phyloP scores from a whole-genome alignment of 2,888 invertebrate genomes.

The Brassicogethes aeneus region DNA sequence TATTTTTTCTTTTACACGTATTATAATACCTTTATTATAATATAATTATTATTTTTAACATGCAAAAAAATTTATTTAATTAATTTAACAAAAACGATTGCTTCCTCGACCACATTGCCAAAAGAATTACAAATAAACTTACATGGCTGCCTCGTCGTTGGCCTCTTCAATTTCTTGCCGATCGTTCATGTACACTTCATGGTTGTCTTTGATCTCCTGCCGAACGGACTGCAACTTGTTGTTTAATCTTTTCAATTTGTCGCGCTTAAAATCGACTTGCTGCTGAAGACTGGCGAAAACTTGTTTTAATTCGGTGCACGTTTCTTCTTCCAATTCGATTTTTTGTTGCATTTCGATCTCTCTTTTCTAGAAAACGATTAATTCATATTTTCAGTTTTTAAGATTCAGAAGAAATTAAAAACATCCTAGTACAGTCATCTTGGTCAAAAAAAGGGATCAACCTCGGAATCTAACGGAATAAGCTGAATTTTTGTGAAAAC shows the following conservation, averaged over 20 bases:
- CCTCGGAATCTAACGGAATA: too few relatives aligned
- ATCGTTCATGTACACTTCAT: constrained; percentile 85
- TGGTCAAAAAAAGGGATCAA: too few relatives aligned
- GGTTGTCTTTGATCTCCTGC: constrained; percentile 72
- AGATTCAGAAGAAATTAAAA: constrained; percentile 6
- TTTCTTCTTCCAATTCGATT: constrained; percentile 89
- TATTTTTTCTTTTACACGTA: too few relatives aligned
- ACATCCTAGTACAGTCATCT: too few relatives aligned
- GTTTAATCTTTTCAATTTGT: constrained; percentile 85
- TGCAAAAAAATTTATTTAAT: too few relatives aligned
- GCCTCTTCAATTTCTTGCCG: constrained; percentile 86
- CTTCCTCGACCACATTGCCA: too few relatives aligned
- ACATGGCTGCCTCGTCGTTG: constrained; percentile 80
- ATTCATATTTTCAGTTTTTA: constrained; percentile 4
- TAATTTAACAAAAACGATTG: too few relatives aligned
- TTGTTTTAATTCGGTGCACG: constrained; percentile 79
- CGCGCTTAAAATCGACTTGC: constrained; percentile 94
- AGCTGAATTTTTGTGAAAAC: too few relatives aligned
- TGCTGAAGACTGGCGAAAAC: constrained; percentile 90
- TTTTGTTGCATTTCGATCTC: constrained; percentile 91
- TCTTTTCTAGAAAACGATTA: constrained; percentile 37
- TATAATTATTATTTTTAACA: too few relatives aligned
- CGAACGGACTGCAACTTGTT: constrained; percentile 66
- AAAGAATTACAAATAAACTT: constrained; percentile 14
- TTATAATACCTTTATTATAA: constrained; percentile 2